phyloP scores from a whole-genome alignment of 2,113 vertebrate species.

The Lasiurus borealis region DNA sequence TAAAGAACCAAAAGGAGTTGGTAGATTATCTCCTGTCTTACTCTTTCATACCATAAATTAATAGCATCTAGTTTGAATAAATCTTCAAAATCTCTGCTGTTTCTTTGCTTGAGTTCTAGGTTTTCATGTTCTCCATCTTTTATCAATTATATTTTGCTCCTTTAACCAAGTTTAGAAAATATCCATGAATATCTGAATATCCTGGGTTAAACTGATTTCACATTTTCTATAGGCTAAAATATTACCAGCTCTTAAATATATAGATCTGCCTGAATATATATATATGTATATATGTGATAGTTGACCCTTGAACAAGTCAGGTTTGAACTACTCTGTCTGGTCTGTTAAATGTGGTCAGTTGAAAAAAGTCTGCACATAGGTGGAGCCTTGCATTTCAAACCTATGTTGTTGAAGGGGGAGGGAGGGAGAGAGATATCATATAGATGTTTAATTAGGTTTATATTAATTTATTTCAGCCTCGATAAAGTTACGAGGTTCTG shows the following conservation, averaged over 20 bases:
- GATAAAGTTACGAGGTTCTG: neutral
- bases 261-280: neutral
- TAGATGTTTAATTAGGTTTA: neutral
- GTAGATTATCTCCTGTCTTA: neutral
- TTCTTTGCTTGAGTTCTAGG: neutral
- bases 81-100: neutral
- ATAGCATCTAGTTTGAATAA: neutral
- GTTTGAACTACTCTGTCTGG: neutral
- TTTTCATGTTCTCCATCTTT: slow-evolving; percentile 24
- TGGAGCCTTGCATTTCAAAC: neutral
- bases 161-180: neutral
- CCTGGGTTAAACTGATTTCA: neutral
- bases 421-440: neutral
- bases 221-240: neutral
- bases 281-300: neutral
- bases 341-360: neutral
- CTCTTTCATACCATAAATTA: neutral
- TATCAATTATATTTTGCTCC: neutral
- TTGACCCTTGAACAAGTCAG: too few relatives aligned
- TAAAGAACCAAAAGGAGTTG: neutral
- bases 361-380: neutral
- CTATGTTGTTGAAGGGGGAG: neutral
- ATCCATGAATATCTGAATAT: neutral
- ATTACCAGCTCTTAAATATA: neutral
- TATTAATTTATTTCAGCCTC: neutral